These are phyloP conservation scores for Rhopalosiphum padi DNA, from an alignment of 1,140 invertebrate species.

Conservation along the genomic window DNA sequence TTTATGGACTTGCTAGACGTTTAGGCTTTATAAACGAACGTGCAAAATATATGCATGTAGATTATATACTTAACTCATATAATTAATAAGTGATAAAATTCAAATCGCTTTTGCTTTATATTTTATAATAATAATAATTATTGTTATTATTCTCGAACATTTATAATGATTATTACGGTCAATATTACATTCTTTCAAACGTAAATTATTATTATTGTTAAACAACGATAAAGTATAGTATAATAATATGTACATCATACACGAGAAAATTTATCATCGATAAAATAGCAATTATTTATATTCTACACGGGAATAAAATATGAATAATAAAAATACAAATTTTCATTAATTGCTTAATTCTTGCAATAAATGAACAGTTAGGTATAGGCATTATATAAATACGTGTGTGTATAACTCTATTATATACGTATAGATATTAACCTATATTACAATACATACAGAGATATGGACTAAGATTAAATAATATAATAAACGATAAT, in stretches of 20 bases:
- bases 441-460: neutral
- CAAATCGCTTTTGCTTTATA: neutral
- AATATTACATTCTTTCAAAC: conserved; percentile 11
- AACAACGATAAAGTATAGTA: neutral
- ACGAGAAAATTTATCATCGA: neutral
- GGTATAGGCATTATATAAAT: neutral
- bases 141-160: neutral
- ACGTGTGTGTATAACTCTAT: neutral
- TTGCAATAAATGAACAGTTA: neutral
- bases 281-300: conserved; percentile 12
- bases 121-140: neutral
- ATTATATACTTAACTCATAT: neutral
- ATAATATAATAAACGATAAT: neutral
- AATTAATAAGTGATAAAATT: conserved; percentile 2
- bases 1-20: neutral
- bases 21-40: neutral
- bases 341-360: neutral
- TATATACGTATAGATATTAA: neutral
- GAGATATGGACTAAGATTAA: too few relatives aligned
- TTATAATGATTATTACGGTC: neutral
- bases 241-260: neutral
- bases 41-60: neutral
- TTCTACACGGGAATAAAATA: neutral
- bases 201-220: neutral
- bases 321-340: neutral